These are phyloP conservation scores for Tetrax tetrax DNA, from an alignment of 2,113 vertebrate species.

Conservation along the genomic window DNA sequence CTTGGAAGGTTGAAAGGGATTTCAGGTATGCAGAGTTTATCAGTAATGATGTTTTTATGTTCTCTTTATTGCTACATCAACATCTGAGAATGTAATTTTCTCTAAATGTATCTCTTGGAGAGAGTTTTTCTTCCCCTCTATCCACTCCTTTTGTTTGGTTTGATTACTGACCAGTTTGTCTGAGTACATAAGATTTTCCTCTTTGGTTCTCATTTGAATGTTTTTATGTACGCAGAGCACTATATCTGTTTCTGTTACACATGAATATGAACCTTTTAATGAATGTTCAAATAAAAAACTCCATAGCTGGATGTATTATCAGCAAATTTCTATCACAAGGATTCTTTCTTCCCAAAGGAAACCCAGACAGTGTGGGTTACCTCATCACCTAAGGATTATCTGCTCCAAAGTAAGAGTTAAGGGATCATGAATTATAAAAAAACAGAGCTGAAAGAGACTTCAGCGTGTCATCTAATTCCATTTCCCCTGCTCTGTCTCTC, in stretches of 20 bases:
- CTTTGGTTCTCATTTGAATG: not conserved
- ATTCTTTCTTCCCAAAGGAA: not conserved
- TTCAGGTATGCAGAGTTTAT: slow-evolving; percentile 34
- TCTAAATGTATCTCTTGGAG: not conserved
- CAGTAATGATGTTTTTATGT: not conserved
- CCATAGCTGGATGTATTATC: not conserved
- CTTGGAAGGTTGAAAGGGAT: not conserved
- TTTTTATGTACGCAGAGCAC: not conserved
- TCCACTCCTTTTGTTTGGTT: not conserved
- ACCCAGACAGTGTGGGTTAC: not conserved
- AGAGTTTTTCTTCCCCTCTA: not conserved
- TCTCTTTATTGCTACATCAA: slow-evolving; percentile 35
- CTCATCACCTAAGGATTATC: not conserved
- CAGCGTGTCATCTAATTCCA: not conserved
- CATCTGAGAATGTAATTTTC: slow-evolving; percentile 54
- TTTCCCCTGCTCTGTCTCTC: not conserved
- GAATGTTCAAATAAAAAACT: not conserved
- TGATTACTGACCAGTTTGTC: not conserved
- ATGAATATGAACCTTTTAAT: not conserved
- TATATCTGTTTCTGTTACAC: not conserved
- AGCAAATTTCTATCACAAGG: not conserved
- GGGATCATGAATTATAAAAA: slow-evolving; percentile 7
- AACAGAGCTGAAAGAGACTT: not conserved
- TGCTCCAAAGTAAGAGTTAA: not conserved
- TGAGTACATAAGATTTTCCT: not conserved